phyloP scores from a whole-genome alignment of 1,140 invertebrate species.

The Bombus waltoni region DNA sequence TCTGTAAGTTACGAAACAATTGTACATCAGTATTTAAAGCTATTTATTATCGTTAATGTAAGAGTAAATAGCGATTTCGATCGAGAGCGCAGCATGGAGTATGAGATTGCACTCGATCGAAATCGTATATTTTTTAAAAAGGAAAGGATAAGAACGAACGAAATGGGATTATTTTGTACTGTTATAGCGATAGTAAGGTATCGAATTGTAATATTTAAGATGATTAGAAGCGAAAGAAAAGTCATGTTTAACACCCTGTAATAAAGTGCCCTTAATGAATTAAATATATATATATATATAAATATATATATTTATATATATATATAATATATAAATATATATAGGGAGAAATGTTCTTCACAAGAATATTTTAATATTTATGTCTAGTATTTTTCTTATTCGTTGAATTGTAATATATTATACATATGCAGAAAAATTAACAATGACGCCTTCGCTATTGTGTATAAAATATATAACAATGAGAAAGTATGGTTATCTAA shows the following conservation, averaged over 20 bases:
- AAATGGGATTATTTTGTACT: constrained; percentile 79
- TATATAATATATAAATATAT: constrained; percentile 1
- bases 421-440: constrained; percentile 64
- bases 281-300: constrained; percentile 11
- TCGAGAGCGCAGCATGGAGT: neutral
- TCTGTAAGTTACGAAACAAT: constrained; percentile 70
- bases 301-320: neutral
- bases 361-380: constrained; percentile 69
- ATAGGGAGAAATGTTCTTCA: constrained; percentile 51
- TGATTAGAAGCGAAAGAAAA: neutral
- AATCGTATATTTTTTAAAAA: constrained; percentile 13
- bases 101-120: constrained; percentile 11
- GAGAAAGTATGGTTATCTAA: constrained; percentile 48
- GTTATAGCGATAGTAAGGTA: constrained; percentile 72
- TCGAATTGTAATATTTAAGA: constrained; percentile 44
- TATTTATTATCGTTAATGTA: constrained; percentile 80
- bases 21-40: constrained; percentile 82
- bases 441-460: constrained; percentile 57
- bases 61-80: constrained; percentile 58
- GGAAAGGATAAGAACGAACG: constrained; percentile 47
- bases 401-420: constrained; percentile 73
- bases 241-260: constrained; percentile 49
- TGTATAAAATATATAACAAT: constrained; percentile 67
- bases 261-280: constrained; percentile 55
- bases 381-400: constrained; percentile 61